Base-by-base conservation (phyloP, 1,140 invertebrate genomes). In the Cotesia typhae region DNA sequence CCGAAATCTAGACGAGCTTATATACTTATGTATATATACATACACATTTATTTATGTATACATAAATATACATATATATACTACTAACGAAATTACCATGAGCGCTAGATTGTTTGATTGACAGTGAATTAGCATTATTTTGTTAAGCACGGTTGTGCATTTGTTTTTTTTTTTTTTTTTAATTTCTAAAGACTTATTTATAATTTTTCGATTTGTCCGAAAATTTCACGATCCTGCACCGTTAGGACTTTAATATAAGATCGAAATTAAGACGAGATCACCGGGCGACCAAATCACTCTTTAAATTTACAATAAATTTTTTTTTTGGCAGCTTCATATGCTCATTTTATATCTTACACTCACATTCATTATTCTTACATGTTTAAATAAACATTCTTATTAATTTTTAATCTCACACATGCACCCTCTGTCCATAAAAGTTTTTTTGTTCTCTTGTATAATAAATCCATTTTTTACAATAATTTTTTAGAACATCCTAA, bases 1-100 rank as follows among this genome's bases (percentile, higher is more conserved):
- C 78, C 81, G 82, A 85, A 83, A 76, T 83, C 79, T 83, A 85
- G 86, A 85, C 80, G 84, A 85, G 83, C 80, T 77, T 82, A 82
- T 81, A 47, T 47, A 47, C 10, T 9, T 47, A 47, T 47, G 41
- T 47, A 47, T 47, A 47, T 47, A 41, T 41, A 41, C 9, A 41
- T 41, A 41, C 9, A 41, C 38, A 41, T 28, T 9, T 47, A 47
- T 47, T 6, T 47, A 47, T 47, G 10, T 47, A 41, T 41, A 41
- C 9, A 41, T 41, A 41, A 7, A 41, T 9, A 41, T 79, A 75
- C 20, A 59, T 20, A 28, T 47, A 35, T 71, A 60, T 36, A 52
- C 61, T 65, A 67, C 52, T 77, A 75, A 79, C 82, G 79, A 82
- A 83, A 84, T 81, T 77, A 78, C 77, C 80, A 82, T 77, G 83